phyloP scores from a whole-genome alignment of 2,113 vertebrate species.

The Astatoreochromis straeleni region DNA sequence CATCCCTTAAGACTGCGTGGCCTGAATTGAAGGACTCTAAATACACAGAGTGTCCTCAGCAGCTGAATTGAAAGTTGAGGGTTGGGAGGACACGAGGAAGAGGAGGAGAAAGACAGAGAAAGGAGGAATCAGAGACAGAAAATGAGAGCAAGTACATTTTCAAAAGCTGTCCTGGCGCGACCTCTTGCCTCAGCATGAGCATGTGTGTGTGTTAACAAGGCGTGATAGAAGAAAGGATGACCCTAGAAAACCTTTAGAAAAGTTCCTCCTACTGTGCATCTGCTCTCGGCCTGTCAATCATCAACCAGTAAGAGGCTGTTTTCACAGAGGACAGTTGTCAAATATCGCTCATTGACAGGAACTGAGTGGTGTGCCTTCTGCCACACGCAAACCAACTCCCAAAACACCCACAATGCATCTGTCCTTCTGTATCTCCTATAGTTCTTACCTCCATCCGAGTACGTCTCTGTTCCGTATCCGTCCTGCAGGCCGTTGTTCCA shows the following conservation, averaged over 20 bases:
- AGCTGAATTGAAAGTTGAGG: not conserved
- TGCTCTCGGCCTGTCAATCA: constrained; percentile 1
- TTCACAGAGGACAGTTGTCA: not conserved
- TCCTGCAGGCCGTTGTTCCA: constrained; percentile 99
- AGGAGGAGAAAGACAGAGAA: not conserved
- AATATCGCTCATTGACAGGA: not conserved
- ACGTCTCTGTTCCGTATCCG: constrained; percentile 97
- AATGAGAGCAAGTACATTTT: not conserved
- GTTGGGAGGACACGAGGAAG: not conserved
- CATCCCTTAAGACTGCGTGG: constrained; percentile 14
- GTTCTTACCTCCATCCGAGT: constrained; percentile 94
- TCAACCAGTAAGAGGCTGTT: not conserved
- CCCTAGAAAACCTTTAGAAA: not conserved
- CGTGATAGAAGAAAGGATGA: not conserved
- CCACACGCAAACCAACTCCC: not conserved
- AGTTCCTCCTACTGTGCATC: not conserved
- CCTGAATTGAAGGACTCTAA: constrained; percentile 29
- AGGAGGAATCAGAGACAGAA: not conserved
- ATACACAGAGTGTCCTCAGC: not conserved
- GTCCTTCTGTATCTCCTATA: not conserved
- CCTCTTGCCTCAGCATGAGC: not conserved
- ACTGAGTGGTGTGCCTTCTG: not conserved
- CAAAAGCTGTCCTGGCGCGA: not conserved
- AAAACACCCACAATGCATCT: constrained; percentile 30
- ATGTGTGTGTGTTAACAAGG: not conserved